Evolutionary conservation across 2,113 vertebrate species (phyloP).

Genomic region (Brachypodius melanocephalos): DNA sequence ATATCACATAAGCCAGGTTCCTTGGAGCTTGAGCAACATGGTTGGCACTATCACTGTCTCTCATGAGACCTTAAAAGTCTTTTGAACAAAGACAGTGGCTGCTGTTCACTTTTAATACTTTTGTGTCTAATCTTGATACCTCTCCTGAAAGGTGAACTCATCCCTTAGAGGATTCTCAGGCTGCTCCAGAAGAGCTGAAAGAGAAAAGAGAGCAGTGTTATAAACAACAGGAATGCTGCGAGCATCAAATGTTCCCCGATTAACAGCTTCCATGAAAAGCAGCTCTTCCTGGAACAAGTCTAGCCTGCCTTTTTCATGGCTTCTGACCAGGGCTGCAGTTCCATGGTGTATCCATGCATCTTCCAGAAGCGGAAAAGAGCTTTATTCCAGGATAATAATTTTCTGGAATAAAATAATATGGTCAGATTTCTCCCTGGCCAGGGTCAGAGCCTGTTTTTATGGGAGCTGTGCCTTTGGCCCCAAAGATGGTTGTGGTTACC

Average conservation of each 20-base stretch:
- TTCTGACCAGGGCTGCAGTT: background rate
- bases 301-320: background rate
- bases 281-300: background rate
- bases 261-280: background rate
- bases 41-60: background rate
- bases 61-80: background rate
- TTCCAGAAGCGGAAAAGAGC: background rate
- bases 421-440: background rate
- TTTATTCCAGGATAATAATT: background rate
- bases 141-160: background rate
- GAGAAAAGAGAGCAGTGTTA: background rate
- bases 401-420: background rate
- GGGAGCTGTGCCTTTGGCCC: rapidly evolving
- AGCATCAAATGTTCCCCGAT: background rate
- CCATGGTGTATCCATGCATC: background rate
- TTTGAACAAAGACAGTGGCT: background rate
- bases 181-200: background rate
- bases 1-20: background rate
- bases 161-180: background rate
- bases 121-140: background rate
- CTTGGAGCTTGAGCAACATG: background rate
- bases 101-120: background rate
- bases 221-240: background rate
- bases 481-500: background rate
- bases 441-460: background rate